A percentile compares a stretch with the other conserved stretches of the same genome.
phyloP scores from a whole-genome alignment of 1,140 invertebrate genomes.

The Drosophila hydei region DNA sequence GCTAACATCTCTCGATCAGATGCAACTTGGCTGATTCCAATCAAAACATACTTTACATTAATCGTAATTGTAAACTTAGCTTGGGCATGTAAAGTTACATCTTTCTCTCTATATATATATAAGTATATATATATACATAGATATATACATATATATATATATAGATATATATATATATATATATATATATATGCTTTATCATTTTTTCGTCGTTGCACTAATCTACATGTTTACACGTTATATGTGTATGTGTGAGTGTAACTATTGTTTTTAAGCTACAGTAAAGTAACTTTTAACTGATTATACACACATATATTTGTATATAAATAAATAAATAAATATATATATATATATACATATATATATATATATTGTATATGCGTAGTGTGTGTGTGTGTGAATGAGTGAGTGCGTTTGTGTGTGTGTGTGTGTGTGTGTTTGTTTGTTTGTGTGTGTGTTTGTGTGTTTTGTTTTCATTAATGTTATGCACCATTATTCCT shows the following conservation, averaged over 20 bases:
- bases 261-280: conserved; percentile 53
- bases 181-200: conserved; percentile 11
- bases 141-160: conserved; percentile 18
- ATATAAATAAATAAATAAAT: not conserved
- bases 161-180: conserved; percentile 5
- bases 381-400: too few relatives aligned
- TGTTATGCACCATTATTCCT: conserved; percentile 75
- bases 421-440: conserved; percentile 23
- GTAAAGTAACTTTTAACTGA: conserved; percentile 66
- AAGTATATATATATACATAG: conserved; percentile 7
- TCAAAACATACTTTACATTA: conserved; percentile 57
- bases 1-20: conserved; percentile 23
- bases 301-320: conserved; percentile 46
- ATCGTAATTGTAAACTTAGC: conserved; percentile 64
- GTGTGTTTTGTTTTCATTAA: conserved; percentile 30
- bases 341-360: conserved; percentile 23
- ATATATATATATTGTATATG: conserved; percentile 31
- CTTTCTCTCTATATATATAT: conserved; percentile 25
- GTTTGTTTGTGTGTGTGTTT: conserved; percentile 20
- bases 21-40: conserved; percentile 61
- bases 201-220: conserved; percentile 34
- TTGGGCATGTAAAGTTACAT: conserved; percentile 53
- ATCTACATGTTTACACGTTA: conserved; percentile 36
- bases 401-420: conserved; percentile 13
- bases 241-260: conserved; percentile 9